These are phyloP conservation scores for Danio jaintianensis DNA, from an alignment of 2,797 vertebrate species.

Conservation along the genomic window DNA sequence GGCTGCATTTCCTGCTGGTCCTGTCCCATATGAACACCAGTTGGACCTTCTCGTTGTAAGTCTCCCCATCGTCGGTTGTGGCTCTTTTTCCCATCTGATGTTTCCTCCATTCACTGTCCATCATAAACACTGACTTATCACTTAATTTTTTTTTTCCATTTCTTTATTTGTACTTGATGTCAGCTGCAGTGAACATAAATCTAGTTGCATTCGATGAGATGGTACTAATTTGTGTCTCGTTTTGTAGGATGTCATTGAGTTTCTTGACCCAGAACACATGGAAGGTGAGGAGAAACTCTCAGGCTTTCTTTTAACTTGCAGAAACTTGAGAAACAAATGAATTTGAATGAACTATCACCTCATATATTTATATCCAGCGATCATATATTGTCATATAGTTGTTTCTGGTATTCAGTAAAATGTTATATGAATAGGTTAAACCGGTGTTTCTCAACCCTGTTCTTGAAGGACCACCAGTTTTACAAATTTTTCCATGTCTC, in stretches of 20 bases:
- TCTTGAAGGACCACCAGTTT: too few species aligned
- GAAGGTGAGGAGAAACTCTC: conserved; percentile 77
- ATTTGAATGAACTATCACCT: too few species aligned
- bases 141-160: neutral
- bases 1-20: conserved; percentile 67
- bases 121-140: neutral
- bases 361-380: too few species aligned
- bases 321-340: too few species aligned
- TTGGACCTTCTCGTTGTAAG: conserved; percentile 83
- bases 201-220: neutral
- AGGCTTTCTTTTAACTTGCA: too few species aligned
- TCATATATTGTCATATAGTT: too few species aligned
- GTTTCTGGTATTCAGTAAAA: too few species aligned
- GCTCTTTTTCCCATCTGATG: neutral
- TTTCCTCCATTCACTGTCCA: neutral
- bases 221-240: conserved; percentile 54
- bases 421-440: too few species aligned
- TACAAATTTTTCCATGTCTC: too few species aligned
- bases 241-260: conserved; percentile 81
- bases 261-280: conserved; percentile 76
- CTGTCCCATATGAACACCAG: conserved; percentile 77
- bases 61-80: conserved; percentile 50
- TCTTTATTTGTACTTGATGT: neutral
- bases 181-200: neutral
- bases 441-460: too few species aligned